Percentiles rank a stretch among this genome's conserved stretches.
These are phyloP conservation scores for Avahi laniger DNA, from an alignment of 2,797 vertebrate species.

Conservation along the genomic window DNA sequence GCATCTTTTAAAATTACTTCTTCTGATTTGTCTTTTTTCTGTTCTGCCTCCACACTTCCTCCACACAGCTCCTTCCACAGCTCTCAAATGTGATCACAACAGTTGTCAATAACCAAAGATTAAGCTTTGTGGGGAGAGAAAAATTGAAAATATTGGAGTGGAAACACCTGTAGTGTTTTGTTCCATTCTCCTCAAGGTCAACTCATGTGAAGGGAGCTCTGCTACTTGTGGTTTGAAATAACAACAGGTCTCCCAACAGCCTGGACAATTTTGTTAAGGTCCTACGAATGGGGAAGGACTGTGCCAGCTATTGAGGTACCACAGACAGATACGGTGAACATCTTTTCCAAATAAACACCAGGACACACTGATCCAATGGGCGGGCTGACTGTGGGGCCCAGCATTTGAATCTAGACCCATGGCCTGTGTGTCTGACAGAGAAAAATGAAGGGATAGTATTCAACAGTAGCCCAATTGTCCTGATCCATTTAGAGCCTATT, in stretches of 20 bases:
- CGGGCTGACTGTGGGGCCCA: neutral
- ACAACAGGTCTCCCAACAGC: neutral
- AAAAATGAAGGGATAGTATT: neutral
- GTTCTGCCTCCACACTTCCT: neutral
- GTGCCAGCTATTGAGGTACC: neutral
- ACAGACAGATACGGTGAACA: neutral
- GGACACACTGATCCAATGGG: neutral
- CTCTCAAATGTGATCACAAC: conserved; percentile 30
- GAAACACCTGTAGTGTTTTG: neutral
- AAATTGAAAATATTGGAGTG: neutral
- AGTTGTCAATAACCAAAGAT: conserved; percentile 27
- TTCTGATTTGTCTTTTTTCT: conserved; percentile 27
- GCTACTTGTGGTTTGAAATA: neutral
- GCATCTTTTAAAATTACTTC: conserved; percentile 48
- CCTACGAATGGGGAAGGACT: neutral
- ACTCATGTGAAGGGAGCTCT: neutral
- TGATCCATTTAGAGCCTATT: neutral
- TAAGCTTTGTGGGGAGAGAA: neutral
- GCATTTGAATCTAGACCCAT: neutral
- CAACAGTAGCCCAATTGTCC: neutral
- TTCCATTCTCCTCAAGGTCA: neutral
- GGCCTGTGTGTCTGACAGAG: neutral
- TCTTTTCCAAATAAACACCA: neutral
- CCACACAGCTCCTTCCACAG: neutral
- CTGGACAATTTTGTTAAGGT: neutral